Evolutionary conservation across 2,113 vertebrate genomes (phyloP).

Genomic region (Eptesicus fuscus): DNA sequence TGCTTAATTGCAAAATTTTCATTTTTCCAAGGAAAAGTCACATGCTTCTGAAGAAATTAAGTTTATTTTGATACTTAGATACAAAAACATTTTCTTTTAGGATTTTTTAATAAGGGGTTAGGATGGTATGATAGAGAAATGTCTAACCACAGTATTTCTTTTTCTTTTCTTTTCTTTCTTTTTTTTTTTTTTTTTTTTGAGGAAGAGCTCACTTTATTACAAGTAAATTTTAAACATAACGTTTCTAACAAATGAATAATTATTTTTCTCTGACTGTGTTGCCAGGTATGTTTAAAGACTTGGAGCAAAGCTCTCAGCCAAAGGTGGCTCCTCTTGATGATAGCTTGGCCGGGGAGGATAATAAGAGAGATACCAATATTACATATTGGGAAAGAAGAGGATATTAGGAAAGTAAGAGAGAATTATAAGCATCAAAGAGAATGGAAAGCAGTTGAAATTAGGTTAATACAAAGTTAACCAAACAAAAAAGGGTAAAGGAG

Average conservation of each 20-base stretch:
- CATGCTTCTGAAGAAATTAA: constrained; percentile 1
- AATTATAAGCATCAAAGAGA: neutral
- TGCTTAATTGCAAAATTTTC: neutral
- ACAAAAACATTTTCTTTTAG: constrained; percentile 1
- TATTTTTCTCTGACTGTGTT: neutral
- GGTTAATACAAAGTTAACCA: neutral
- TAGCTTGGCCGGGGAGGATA: neutral
- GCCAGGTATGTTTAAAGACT: neutral
- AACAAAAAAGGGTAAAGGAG: neutral
- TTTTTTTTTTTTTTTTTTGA: neutral
- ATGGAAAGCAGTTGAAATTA: neutral
- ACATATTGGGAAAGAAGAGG: neutral
- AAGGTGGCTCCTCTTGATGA: neutral
- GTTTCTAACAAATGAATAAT: neutral
- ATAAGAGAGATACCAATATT: neutral
- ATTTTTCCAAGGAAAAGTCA: neutral
- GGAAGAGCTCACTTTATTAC: neutral
- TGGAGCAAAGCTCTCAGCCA: neutral
- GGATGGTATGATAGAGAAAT: neutral
- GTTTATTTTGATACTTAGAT: neutral
- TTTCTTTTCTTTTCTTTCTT: neutral
- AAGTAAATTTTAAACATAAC: neutral
- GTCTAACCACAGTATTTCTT: neutral
- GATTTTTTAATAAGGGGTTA: neutral
- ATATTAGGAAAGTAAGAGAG: neutral